A percentile compares a stretch with the other conserved stretches of the same genome.
Conservation (phyloP, 2,797 vertebrate genomes). For the Lagocephalus sceleratus region DNA sequence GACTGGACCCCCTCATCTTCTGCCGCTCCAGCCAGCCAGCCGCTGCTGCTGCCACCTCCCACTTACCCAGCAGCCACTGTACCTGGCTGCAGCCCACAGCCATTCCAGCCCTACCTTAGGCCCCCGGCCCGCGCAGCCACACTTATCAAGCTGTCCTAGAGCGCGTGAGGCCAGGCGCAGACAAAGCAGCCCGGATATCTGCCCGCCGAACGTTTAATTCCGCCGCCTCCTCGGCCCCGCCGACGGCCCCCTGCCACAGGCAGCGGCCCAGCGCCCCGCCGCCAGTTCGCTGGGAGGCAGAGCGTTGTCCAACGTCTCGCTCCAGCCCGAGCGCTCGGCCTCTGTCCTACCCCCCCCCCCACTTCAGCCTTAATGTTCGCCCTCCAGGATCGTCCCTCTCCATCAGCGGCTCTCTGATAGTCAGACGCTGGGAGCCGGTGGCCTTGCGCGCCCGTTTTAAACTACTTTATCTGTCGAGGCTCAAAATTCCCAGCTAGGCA, state of each 20-base stretch:
- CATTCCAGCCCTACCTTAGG: slow-evolving; percentile 69
- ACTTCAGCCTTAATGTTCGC: slow-evolving; percentile 28
- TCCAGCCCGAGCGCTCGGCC: slow-evolving; percentile 54
- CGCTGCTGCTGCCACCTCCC: slow-evolving; percentile 68
- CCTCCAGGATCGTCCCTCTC: slow-evolving; percentile 33
- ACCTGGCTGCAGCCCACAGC: slow-evolving; percentile 71
- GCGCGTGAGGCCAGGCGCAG: slow-evolving; percentile 64
- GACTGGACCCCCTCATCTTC: slow-evolving; percentile 68
- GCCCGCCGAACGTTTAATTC: slow-evolving; percentile 64
- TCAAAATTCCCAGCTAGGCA: too few species aligned
- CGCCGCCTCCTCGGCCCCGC: slow-evolving; percentile 58
- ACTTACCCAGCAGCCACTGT: slow-evolving; percentile 71
- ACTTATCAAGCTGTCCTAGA: slow-evolving; percentile 72
- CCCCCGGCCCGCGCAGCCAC: slow-evolving; percentile 64
- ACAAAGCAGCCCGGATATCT: slow-evolving; percentile 67
- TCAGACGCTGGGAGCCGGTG: too few species aligned
- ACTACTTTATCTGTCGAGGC: too few species aligned
- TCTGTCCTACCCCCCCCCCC: slow-evolving; percentile 45
- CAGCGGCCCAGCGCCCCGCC: slow-evolving; percentile 62
- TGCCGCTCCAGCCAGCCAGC: slow-evolving; percentile 62
- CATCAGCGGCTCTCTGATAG: too few species aligned
- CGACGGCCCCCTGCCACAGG: slow-evolving; percentile 62
- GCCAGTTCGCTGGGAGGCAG: slow-evolving; percentile 63
- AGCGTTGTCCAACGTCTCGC: slow-evolving; percentile 20
- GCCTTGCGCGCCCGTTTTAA: too few species aligned